Evolutionary conservation across 1,140 invertebrate species (phyloP), one percentile per base, ranked within the genome.

Genomic region (Gerris buenoi): DNA sequence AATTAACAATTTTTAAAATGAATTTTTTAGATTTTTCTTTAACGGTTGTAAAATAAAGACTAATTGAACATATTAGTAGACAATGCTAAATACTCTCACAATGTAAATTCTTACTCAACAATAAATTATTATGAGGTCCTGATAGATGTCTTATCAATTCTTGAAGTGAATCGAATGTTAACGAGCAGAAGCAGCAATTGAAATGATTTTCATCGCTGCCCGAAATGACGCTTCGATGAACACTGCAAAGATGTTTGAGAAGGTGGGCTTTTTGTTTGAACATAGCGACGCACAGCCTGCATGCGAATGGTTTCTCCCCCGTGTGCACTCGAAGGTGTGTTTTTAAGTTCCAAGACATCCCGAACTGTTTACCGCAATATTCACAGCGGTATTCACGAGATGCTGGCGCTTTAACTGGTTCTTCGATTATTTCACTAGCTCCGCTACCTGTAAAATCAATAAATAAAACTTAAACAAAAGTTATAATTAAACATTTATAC

Each of bases 271-370:
- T 92, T 71, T 92, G 89, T 75, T 91, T 91, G 76, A 92, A 92
- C 88, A 90, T 91, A 27, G 89, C 88, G 18, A 90, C 88, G 74
- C 89, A 93, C 1, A 91, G 81, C 70, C 88, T 81, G 81, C 89
- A 93, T 57, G 88, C 89, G 72, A 91, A 91, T 2, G 89, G 90
- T 75, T 91, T 93, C 71, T 92, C 90, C 61, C 89, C 90, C 0
- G 89, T 91, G 74, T 91, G 89, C 18, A 91, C 88, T 74, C 89
- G 81, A 33, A 91, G 78, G 78, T 91, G 89, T 60, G 89, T 91
- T 76, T 91, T 90, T 70, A 91, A 80, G 79, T 91, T 92, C 89
- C 89, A 91, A 1, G 88, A 90, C 88, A 91, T 91, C 33, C 88
- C 89, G 73, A 92, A 92, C 75, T 91, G 88, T 78, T 92, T 92